Conservation (phyloP, 37 sponge, comb jelly and placozoan species). For the Bolinopsis microptera region DNA sequence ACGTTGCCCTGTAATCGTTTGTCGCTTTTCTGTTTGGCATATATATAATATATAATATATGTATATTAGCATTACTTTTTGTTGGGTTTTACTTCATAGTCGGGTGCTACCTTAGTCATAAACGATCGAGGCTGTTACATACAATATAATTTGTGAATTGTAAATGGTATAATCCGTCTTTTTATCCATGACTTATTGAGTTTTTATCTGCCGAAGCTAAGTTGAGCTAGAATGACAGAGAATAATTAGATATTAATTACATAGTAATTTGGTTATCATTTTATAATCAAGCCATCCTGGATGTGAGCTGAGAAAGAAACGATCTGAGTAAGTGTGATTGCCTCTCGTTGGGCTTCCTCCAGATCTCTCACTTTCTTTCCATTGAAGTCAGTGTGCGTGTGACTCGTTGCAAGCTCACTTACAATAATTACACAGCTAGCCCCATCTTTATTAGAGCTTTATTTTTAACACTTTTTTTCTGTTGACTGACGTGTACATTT, state of each 20-base stretch:
- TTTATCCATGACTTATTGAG: no score
- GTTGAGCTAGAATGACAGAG: not conserved
- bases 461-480: not conserved
- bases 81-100: not conserved
- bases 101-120: no score
- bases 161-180: no score
- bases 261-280: slow-evolving; percentile 29
- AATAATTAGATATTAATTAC: slow-evolving; percentile 52
- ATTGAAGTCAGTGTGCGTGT: not conserved
- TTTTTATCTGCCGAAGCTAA: not conserved
- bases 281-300: slow-evolving; percentile 43
- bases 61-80: not conserved
- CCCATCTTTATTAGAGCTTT: not conserved
- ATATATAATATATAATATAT: no score
- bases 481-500: not conserved
- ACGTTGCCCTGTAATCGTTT: not conserved
- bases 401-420: not conserved
- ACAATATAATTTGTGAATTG: no score
- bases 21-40: not conserved
- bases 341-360: not conserved
- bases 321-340: not conserved
- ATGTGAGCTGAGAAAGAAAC: not conserved
- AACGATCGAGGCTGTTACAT: no score
- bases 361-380: not conserved
- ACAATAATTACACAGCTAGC: not conserved